These are phyloP conservation scores for Pantherophis alleghaniensis DNA, from an alignment of 2,797 vertebrate genomes.

Conservation along the genomic window DNA sequence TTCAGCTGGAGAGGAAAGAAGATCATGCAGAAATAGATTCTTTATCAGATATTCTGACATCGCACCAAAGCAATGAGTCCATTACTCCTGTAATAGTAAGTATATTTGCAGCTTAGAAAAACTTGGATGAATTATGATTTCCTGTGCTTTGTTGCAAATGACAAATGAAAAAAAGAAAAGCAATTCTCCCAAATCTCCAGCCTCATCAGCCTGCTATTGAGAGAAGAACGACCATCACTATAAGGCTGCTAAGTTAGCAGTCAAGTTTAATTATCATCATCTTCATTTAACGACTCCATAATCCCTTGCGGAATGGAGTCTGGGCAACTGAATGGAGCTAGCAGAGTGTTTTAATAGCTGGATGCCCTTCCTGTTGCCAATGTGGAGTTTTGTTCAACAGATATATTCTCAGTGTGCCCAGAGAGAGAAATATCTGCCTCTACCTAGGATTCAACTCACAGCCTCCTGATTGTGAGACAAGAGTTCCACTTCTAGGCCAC, in stretches of 20 bases:
- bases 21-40: background rate
- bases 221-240: background rate
- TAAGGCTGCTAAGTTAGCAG: background rate
- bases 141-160: background rate
- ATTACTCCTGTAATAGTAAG: constrained; percentile 29
- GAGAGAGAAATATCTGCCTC: no score
- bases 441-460: no score
- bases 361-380: no score
- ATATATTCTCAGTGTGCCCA: no score
- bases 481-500: no score
- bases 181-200: background rate
- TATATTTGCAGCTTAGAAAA: background rate
- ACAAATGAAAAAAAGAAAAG: background rate
- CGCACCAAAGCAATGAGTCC: background rate
- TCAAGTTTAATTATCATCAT: background rate
- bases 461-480: no score
- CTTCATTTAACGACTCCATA: no score
- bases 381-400: no score
- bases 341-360: no score
- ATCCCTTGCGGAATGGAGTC: no score
- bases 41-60: background rate
- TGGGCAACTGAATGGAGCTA: no score
- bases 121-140: background rate
- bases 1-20: background rate
- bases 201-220: background rate